Percentiles rank a stretch among this genome's conserved stretches.
These are phyloP conservation scores for Orthosia cruda DNA, from an alignment of 2,888 invertebrate genomes.

Conservation along the genomic window DNA sequence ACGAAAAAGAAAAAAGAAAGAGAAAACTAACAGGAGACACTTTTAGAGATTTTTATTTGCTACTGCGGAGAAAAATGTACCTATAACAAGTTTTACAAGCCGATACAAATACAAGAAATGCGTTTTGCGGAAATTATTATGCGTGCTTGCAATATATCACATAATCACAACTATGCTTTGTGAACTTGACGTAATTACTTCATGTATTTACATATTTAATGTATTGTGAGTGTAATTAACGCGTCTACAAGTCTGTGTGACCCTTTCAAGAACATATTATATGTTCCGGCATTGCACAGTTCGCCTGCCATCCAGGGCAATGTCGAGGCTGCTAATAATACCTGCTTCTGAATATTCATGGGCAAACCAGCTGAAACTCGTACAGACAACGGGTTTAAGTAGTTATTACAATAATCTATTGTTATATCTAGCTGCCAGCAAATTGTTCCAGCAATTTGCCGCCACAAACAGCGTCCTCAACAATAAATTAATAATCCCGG, in stretches of 20 bases:
- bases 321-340: conserved; percentile 68
- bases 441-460: conserved; percentile 28
- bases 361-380: conserved; percentile 15
- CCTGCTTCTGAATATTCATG: conserved; percentile 53
- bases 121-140: conserved; percentile 49
- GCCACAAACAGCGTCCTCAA: conserved; percentile 31
- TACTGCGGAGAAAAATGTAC: not conserved
- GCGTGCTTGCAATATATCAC: conserved; percentile 47
- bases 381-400: conserved; percentile 38
- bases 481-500: conserved; percentile 32
- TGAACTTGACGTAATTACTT: conserved; percentile 58
- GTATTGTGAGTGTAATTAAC: conserved; percentile 55
- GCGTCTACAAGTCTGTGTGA: conserved; percentile 55
- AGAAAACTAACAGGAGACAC: not conserved
- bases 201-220: conserved; percentile 63
- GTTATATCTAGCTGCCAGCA: conserved; percentile 36
- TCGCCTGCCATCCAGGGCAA: conserved; percentile 65
- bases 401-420: conserved; percentile 44
- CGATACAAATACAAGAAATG: conserved; percentile 36
- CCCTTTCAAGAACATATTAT: conserved; percentile 63
- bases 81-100: not conserved
- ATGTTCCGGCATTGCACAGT: conserved; percentile 65
- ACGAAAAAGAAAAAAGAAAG: too few species aligned
- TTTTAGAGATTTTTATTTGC: not conserved
- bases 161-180: conserved; percentile 45